Base-by-base conservation (phyloP, 1,140 invertebrate species). In the Thaumetopoea pityocampa region DNA sequence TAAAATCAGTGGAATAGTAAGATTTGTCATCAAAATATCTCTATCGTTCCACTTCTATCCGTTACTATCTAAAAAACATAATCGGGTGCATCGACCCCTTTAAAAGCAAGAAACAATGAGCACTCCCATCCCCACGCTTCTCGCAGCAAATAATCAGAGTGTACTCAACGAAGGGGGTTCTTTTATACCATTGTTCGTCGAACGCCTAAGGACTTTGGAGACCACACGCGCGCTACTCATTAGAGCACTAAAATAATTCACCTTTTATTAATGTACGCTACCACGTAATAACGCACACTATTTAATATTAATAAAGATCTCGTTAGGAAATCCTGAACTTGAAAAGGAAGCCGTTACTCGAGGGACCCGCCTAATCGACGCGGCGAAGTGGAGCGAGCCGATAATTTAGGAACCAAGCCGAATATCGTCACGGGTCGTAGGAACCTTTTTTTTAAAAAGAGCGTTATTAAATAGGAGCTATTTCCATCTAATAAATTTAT, bases 231-330 rank as follows among this genome's bases (percentile, higher is more conserved):
- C 53, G 20, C 34, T 51, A 47, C 46, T 60, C 50, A 60, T 63
- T 63, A 57, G 35, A 47, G 30, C 45, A 53, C 55, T 57, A 53
- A 64, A 67, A 67, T 61, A 63, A 63, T 63, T 67, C 58, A 53
- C 59, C 60, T 56, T 57, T 46, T 40, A 34, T 42, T 19, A 41
- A 34, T 22, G 18, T 42, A 45, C 30, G n/a, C n/a, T n/a, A n/a
- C n/a, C n/a, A n/a, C n/a, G n/a, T n/a, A n/a, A n/a, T n/a, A n/a
- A n/a, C 28, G 9, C 30, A 29, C 32, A 34, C n/a, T n/a, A n/a
- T n/a, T 40, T 47, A 36, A 41, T 41, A 45, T 51, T 51, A 37
- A 46, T 51, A 29, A 19, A 47, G 18, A 16, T 32, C 27, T 30
- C 14, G 32, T 41, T 32, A 41, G 32, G 27, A 29, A 17, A 14